phyloP scores from a whole-genome alignment of 92 coral and sea anemone species.

The Nematostella vectensis region DNA sequence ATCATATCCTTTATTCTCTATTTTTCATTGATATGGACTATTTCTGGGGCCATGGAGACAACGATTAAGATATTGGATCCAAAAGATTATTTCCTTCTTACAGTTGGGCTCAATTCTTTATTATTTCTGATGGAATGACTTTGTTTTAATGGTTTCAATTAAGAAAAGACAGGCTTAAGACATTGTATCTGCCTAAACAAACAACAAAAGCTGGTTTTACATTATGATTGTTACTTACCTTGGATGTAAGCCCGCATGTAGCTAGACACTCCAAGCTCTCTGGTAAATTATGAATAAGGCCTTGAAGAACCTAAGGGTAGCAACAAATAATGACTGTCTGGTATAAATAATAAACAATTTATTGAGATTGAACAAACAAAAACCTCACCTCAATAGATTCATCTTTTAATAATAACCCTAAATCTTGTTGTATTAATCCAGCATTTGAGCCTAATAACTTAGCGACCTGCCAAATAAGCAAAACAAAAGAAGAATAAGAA shows the following conservation, averaged over 20 bases:
- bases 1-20: too few species aligned
- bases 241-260: slow-evolving; percentile 77
- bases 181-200: too few species aligned
- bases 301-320: slow-evolving; percentile 73
- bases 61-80: too few species aligned
- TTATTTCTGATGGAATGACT: too few species aligned
- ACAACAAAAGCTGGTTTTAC: too few species aligned
- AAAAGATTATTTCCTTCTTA: not conserved
- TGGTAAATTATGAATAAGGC: slow-evolving; percentile 86
- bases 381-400: slow-evolving; percentile 88
- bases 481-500: not conserved
- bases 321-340: not conserved
- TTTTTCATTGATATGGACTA: too few species aligned
- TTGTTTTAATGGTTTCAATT: too few species aligned
- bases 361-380: not conserved
- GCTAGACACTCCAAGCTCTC: slow-evolving; percentile 85
- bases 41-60: too few species aligned
- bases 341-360: not conserved
- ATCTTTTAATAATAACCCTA: slow-evolving; percentile 91
- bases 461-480: slow-evolving; percentile 48
- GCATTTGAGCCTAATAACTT: slow-evolving; percentile 82
- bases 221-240: too few species aligned
- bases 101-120: too few species aligned
- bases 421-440: slow-evolving; percentile 78
- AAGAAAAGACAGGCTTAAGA: too few species aligned